Percentiles rank a stretch among this genome's conserved stretches.
phyloP scores from a whole-genome alignment of 2,113 vertebrate genomes.

The Smithornis capensis region DNA sequence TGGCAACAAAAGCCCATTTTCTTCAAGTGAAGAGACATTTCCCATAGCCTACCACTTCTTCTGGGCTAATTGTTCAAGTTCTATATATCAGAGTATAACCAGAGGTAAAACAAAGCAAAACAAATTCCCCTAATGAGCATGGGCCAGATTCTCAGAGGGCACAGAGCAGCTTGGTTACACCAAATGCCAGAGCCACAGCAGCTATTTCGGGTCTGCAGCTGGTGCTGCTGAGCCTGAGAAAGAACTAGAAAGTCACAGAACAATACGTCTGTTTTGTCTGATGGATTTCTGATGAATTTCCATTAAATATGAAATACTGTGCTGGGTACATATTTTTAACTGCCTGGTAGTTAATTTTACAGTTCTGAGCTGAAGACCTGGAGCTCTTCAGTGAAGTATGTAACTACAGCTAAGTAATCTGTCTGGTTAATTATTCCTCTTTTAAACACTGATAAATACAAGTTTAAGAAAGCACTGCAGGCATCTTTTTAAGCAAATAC shows the following conservation, averaged over 20 bases:
- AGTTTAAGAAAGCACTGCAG: not conserved
- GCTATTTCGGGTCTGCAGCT: not conserved
- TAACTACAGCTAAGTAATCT: slow-evolving; percentile 9
- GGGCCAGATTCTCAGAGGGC: not conserved
- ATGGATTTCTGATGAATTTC: slow-evolving; percentile 39
- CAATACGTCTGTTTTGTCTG: not conserved
- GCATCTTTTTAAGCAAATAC: not conserved
- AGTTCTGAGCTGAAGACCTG: not conserved
- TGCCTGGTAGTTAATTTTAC: slow-evolving; percentile 33
- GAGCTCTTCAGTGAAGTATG: not conserved
- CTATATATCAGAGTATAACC: not conserved
- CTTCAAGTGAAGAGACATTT: not conserved
- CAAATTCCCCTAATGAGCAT: slow-evolving; percentile 7
- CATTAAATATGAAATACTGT: slow-evolving; percentile 47
- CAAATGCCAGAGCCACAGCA: not conserved
- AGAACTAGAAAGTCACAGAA: not conserved
- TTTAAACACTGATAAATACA: slow-evolving; percentile 10
- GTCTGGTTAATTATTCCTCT: slow-evolving; percentile 24
- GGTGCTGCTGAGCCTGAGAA: not conserved
- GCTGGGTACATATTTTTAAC: slow-evolving; percentile 45
- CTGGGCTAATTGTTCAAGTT: slow-evolving; percentile 43
- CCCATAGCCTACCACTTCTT: not conserved
- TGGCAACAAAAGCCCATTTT: slow-evolving; percentile 18
- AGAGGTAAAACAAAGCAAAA: slow-evolving; percentile 26
- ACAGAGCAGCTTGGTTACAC: not conserved